Base-by-base conservation (phyloP, 1,140 invertebrate species). In the Camponotus vicinus region DNA sequence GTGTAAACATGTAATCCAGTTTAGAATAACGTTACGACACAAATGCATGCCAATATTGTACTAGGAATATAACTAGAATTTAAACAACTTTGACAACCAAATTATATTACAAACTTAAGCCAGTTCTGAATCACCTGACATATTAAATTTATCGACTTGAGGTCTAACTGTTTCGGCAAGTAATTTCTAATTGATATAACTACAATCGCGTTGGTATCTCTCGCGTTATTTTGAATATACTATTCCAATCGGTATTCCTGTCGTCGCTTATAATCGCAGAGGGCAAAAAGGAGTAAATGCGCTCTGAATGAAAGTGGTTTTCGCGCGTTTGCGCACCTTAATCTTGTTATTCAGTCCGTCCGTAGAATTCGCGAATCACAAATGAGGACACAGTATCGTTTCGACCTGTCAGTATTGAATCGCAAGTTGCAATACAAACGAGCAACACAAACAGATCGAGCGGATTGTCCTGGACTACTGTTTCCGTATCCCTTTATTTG, bases 321-420 rank as follows among this genome's bases (percentile, higher is more conserved):
- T 45, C 77, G 27, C 27, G 27, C 27, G 61, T 89, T 86, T 78
- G 52, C 70, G 85, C 85, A 86, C 86, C 85, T 85, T 89, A 90
- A 90, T 89, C 80, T 71, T 7, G 52, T 13, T 63, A 89, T 89
- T 85, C 73, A 34, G 13, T 6, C 49, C 15, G 42, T 63, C 45
- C 76, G 37, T 70, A 42, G 45, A 55, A 85, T 85, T 85, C 66
- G 64, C 64, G 64, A 78, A 84, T 86, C 45, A 42, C 69, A 67
- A 67, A 83, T 57, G 71, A 69, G 52, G n/a, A 15, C 66, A 37
- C 18, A 59, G 49, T 85, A 76, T 76, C 42, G 18, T 21, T 37
- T 42, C 8, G 18, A 52, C 32, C n/a, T 45, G 37, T 76, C 66
- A 52, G 55, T 27, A 37, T 37, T 64, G 52, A 82, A 75, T 64